phyloP scores from a whole-genome alignment of 53 echinoderm and acorn worm genomes.

The Glandiceps talaboti region DNA sequence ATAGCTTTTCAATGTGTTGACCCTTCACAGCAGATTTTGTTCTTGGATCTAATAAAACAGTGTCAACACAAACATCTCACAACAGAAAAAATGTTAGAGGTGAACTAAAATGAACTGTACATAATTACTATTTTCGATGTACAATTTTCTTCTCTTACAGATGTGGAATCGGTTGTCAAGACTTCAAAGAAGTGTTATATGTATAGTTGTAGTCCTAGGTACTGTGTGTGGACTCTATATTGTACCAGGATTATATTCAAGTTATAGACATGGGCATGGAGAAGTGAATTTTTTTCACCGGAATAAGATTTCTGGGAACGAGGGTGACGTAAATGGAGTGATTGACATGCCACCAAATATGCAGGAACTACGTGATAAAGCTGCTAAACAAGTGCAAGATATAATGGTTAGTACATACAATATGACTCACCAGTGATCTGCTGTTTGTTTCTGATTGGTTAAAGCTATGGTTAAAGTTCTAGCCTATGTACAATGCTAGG shows the following conservation, averaged over 20 bases:
- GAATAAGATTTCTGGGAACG: neutral
- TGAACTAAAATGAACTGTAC: no score
- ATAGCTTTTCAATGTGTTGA: no score
- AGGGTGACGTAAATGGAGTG: neutral
- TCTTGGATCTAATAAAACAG: no score
- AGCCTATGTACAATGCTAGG: no score
- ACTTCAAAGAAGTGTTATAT: slow-evolving; percentile 52
- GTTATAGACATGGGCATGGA: neutral
- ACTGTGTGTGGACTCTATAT: slow-evolving; percentile 14
- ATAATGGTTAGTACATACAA: neutral
- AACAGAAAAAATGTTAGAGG: no score
- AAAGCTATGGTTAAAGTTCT: no score
- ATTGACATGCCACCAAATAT: neutral
- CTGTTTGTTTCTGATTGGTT: no score
- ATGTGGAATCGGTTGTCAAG: slow-evolving; percentile 75
- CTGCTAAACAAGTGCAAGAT: neutral
- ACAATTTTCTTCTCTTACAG: slow-evolving; percentile 15
- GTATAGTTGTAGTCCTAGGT: slow-evolving; percentile 21
- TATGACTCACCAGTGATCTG: no score
- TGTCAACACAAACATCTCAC: no score
- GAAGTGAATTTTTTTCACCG: neutral
- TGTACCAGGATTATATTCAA: neutral
- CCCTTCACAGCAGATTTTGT: no score
- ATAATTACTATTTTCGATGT: no score
- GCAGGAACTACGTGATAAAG: neutral